Conservation (phyloP, 2,797 vertebrate species). For the Psittacula echo region DNA sequence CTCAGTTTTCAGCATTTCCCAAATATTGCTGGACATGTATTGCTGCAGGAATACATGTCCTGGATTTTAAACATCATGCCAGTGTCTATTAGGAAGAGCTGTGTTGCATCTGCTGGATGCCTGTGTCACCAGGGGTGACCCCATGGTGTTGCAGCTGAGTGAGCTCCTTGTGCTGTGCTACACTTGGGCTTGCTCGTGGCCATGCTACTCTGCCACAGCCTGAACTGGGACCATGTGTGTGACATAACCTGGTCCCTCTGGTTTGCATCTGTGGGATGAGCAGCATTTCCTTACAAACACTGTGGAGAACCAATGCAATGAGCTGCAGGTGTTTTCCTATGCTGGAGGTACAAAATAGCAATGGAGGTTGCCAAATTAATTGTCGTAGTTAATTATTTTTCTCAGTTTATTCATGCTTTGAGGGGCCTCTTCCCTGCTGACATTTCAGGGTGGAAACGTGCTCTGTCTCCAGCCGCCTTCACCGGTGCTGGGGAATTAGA, state of each 20-base stretch:
- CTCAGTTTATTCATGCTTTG: neutral
- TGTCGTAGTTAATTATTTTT: constrained; percentile 1
- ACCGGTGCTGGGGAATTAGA: neutral
- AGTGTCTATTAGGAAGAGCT: neutral
- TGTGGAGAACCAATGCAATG: neutral
- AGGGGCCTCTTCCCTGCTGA: neutral
- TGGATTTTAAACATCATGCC: neutral
- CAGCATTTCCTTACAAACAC: neutral
- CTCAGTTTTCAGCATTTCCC: neutral
- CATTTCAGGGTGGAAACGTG: neutral
- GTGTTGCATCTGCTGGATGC: neutral
- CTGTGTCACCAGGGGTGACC: neutral
- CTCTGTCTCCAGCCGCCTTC: neutral
- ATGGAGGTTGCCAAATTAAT: neutral
- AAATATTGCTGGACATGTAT: neutral
- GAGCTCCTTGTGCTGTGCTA: neutral
- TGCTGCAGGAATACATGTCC: neutral
- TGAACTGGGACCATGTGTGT: accelerated
- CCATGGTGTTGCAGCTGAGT: neutral
- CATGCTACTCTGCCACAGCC: neutral
- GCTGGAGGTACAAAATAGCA: neutral
- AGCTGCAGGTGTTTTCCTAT: neutral
- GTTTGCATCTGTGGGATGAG: neutral
- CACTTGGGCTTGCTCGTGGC: neutral
- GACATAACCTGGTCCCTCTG: neutral